These are phyloP conservation scores for Actinostola sp. DNA, from an alignment of 92 coral and sea anemone species.

Conservation along the genomic window DNA sequence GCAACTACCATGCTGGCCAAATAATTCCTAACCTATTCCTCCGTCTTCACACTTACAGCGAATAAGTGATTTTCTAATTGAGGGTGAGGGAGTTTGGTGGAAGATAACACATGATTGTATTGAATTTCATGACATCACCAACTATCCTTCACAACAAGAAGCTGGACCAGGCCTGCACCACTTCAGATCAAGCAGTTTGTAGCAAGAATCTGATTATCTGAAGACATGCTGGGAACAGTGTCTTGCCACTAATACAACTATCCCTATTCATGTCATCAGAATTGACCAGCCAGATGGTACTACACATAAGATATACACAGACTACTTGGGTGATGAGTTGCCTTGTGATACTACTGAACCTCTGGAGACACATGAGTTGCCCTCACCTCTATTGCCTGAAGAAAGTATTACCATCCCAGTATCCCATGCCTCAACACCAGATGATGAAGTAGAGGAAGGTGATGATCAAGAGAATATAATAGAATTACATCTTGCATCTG, in stretches of 20 bases:
- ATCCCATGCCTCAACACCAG: slow-evolving; percentile 10
- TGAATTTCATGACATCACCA: slow-evolving; percentile 54
- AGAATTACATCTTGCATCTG: slow-evolving; percentile 19
- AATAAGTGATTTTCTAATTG: slow-evolving; percentile 50
- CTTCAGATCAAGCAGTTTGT: slow-evolving; percentile 51
- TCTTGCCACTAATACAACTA: slow-evolving; percentile 20
- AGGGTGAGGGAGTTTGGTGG: slow-evolving; percentile 65
- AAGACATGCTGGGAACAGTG: slow-evolving; percentile 41
- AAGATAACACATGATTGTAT: slow-evolving; percentile 20
- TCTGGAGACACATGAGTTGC: too few species aligned
- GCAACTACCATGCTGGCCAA: slow-evolving; percentile 49
- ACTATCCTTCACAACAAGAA: slow-evolving; percentile 25
- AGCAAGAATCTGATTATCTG: slow-evolving; percentile 44
- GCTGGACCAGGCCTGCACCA: slow-evolving; percentile 55
- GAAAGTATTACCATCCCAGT: slow-evolving; percentile 11
- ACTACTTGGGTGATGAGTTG: slow-evolving; percentile 40
- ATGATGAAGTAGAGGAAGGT: slow-evolving; percentile 10
- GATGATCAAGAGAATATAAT: slow-evolving; percentile 20
- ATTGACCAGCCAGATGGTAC: slow-evolving; percentile 29
- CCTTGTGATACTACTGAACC: too few species aligned
- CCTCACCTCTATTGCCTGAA: too few species aligned
- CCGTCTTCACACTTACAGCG: slow-evolving; percentile 46
- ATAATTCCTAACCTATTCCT: slow-evolving; percentile 52
- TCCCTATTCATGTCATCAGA: slow-evolving; percentile 30
- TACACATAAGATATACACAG: slow-evolving; percentile 9